Conservation (phyloP, 1,140 invertebrate species). For the Ceratitis capitata region DNA sequence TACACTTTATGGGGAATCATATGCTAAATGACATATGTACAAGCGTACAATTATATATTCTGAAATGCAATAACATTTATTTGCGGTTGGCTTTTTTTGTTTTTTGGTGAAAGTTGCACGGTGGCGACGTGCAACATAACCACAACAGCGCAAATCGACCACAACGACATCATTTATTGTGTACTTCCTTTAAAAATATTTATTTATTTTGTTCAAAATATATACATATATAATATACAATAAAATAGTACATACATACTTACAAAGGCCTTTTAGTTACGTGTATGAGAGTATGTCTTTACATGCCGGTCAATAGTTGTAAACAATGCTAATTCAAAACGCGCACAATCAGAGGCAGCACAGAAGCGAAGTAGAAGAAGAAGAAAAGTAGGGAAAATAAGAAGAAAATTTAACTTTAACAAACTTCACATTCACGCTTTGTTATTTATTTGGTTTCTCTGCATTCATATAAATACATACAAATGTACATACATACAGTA, state of each 20-base stretch:
- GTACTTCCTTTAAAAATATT: constrained; percentile 26
- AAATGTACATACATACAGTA: too few species aligned
- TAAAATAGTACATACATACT: too few species aligned
- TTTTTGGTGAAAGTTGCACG: constrained; percentile 34
- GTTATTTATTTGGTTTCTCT: constrained; percentile 13
- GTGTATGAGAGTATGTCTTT: too few species aligned
- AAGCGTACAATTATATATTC: background rate
- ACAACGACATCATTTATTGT: constrained; percentile 18
- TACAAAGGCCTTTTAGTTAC: too few species aligned
- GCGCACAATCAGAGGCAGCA: too few species aligned
- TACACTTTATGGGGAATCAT: background rate
- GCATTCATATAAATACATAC: too few species aligned
- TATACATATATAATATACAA: background rate
- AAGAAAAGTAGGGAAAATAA: too few species aligned
- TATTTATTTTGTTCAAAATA: background rate
- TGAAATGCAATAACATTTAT: background rate
- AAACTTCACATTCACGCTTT: constrained; percentile 6
- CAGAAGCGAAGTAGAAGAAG: background rate
- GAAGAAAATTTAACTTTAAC: background rate
- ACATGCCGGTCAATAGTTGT: background rate
- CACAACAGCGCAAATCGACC: constrained; percentile 1
- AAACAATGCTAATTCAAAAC: background rate
- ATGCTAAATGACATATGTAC: background rate
- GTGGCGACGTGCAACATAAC: constrained; percentile 6
- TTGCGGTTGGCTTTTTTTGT: constrained; percentile 29